A percentile compares a stretch with the other conserved stretches of the same genome.
These are phyloP conservation scores for Drosophila oshimai DNA, from an alignment of 1,140 invertebrate genomes.

Conservation along the genomic window DNA sequence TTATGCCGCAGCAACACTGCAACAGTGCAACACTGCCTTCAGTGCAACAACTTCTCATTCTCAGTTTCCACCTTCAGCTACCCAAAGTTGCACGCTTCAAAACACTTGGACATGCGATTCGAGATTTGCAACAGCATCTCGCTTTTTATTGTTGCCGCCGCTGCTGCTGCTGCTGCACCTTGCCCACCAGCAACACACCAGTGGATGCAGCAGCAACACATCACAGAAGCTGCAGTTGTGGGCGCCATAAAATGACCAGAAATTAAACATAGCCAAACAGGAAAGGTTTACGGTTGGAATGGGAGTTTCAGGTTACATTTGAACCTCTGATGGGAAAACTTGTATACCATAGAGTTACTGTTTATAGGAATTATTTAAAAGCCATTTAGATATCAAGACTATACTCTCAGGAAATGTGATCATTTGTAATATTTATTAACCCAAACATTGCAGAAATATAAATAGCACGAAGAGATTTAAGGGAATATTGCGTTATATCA, in stretches of 20 bases:
- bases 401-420: no score
- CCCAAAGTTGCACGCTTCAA: conserved; percentile 48
- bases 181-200: conserved; percentile 7
- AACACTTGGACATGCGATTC: conserved; percentile 68
- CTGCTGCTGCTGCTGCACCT: conserved; percentile 25
- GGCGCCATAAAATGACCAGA: conserved; percentile 45
- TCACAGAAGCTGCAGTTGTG: conserved; percentile 18
- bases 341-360: no score
- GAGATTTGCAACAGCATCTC: conserved; percentile 24
- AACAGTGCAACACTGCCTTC: conserved; percentile 9
- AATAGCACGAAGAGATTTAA: no score
- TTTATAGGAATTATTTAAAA: no score
- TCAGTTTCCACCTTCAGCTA: background rate
- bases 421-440: no score
- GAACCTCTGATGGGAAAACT: no score
- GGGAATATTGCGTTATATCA: no score
- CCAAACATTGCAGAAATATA: no score
- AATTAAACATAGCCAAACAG: conserved; percentile 7
- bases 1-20: conserved; percentile 54
- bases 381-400: no score
- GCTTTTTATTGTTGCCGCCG: conserved; percentile 51
- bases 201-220: conserved; percentile 8
- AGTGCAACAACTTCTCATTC: conserved; percentile 7
- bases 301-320: no score
- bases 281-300: background rate